A percentile compares a stretch with the other conserved stretches of the same genome.
Conservation (phyloP, 2,888 invertebrate genomes). For the Steinernema scapterisci region DNA sequence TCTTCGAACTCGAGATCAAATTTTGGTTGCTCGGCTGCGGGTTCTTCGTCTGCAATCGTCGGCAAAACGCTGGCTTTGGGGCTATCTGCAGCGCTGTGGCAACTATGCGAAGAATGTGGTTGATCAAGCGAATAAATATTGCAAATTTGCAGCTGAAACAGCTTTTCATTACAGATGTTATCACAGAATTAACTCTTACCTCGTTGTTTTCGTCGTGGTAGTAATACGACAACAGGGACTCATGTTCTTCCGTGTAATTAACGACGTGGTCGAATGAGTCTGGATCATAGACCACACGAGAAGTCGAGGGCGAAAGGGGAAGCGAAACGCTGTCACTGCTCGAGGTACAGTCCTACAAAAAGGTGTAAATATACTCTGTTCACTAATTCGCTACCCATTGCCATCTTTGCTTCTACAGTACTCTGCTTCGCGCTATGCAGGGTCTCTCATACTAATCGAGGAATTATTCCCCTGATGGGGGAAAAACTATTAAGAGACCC, state of each 20-base stretch:
- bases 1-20: constrained; percentile 27
- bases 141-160: constrained; percentile 43
- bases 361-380: no score
- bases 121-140: constrained; percentile 42
- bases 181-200: constrained; percentile 32
- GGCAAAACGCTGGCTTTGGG: background rate
- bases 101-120: constrained; percentile 13
- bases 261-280: constrained; percentile 74
- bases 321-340: background rate
- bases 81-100: background rate
- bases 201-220: constrained; percentile 79
- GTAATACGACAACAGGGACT: constrained; percentile 87
- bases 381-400: no score
- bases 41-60: constrained; percentile 1
- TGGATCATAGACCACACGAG: constrained; percentile 59
- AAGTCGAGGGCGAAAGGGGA: background rate
- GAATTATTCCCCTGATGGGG: no score
- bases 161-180: background rate
- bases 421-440: no score
- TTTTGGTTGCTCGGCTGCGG: background rate
- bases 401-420: no score
- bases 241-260: constrained; percentile 81
- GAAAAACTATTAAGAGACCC: no score
- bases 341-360: background rate
- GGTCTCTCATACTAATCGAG: no score